Percentiles rank a stretch among this genome's conserved stretches.
Evolutionary conservation across 2,113 vertebrate species (phyloP).

Genomic region (Chascanopsetta lugubris): DNA sequence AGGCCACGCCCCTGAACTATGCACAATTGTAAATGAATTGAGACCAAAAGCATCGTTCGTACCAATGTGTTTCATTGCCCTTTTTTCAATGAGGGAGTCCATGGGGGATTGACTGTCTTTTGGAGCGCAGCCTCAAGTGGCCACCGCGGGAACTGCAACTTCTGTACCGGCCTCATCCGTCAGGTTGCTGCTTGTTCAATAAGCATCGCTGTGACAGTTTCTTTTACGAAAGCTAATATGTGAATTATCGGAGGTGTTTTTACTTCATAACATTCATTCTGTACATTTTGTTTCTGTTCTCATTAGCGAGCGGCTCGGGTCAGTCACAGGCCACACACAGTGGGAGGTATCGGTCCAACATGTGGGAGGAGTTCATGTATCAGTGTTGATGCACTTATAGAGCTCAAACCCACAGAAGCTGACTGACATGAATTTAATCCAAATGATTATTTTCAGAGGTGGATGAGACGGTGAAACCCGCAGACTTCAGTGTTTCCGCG

Average conservation of each 20-base stretch:
- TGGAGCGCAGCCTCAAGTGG: too few relatives aligned
- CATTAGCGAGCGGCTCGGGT: neutral
- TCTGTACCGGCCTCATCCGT: too few relatives aligned
- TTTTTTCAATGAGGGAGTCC: too few relatives aligned
- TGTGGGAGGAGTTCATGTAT: slow-evolving; percentile 20
- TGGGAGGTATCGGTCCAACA: slow-evolving; percentile 10
- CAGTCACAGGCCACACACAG: slow-evolving; percentile 4
- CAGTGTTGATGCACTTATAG: neutral
- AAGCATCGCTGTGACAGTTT: too few relatives aligned
- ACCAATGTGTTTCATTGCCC: too few relatives aligned
- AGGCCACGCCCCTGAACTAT: too few relatives aligned
- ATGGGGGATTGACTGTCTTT: too few relatives aligned
- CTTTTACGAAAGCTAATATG: neutral
- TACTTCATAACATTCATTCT: neutral
- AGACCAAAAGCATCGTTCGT: too few relatives aligned
- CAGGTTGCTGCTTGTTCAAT: too few relatives aligned
- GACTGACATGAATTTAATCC: neutral
- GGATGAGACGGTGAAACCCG: too few relatives aligned
- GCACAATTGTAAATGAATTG: too few relatives aligned
- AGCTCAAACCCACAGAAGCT: neutral
- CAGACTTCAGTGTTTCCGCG: neutral
- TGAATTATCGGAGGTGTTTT: neutral
- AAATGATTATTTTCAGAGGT: neutral
- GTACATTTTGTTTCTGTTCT: slow-evolving; percentile 2
- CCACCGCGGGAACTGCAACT: too few relatives aligned